These are phyloP conservation scores for Scopus umbretta DNA, from an alignment of 2,113 vertebrate genomes.

Conservation along the genomic window DNA sequence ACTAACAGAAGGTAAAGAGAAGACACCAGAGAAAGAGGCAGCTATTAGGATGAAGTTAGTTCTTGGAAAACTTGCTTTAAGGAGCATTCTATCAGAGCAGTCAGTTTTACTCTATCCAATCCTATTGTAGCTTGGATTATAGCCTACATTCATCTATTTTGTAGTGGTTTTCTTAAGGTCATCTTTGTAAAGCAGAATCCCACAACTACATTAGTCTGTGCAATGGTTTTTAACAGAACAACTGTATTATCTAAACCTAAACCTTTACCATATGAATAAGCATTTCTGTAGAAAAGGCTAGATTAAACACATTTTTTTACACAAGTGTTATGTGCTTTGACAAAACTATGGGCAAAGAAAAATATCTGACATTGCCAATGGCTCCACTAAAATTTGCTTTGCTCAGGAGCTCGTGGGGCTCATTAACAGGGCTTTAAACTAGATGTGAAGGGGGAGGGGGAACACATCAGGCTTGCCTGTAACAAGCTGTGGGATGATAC, in stretches of 20 bases:
- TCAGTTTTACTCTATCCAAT: background rate
- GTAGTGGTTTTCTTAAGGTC: background rate
- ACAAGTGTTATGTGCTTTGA: background rate
- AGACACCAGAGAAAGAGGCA: background rate
- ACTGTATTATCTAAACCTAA: background rate
- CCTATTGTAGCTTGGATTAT: background rate
- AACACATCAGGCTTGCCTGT: no score
- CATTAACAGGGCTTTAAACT: no score
- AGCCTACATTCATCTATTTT: background rate
- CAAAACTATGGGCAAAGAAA: background rate
- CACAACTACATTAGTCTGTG: background rate
- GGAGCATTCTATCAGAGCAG: background rate
- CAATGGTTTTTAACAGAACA: background rate
- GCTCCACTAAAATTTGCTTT: background rate
- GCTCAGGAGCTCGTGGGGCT: no score
- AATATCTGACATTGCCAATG: background rate
- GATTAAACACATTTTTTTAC: background rate
- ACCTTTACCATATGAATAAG: background rate
- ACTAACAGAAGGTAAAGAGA: background rate
- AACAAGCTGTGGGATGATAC: no score
- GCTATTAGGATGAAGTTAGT: background rate
- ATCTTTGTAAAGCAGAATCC: background rate
- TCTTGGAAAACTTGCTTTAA: background rate
- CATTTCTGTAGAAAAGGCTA: background rate
- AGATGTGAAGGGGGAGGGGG: no score